Evolutionary conservation across 2,888 invertebrate species (phyloP), one percentile per base, ranked within the genome.

Genomic region (Hemithea aestivaria): DNA sequence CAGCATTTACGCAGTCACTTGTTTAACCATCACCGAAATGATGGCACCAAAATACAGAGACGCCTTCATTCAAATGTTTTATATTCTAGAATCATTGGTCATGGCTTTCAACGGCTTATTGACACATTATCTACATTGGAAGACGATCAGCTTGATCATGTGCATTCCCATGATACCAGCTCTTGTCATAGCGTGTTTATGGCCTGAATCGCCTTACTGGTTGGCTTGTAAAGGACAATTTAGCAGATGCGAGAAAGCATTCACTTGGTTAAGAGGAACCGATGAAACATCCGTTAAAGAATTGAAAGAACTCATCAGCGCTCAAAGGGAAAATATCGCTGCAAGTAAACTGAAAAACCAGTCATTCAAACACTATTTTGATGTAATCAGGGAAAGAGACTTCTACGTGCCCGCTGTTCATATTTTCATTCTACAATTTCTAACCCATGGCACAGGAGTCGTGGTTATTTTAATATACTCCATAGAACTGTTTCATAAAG

Each of bases 141-240:
- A 6, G n/a, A 22, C 21, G 6, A 30, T 37, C 2, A 31, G 36
- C 21, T 3, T 37, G 8, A 20, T 37, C 7, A 26, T 37, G 30
- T 30, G 11, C 10, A 10, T 21, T 2, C 36, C 36, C 0, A 25
- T 20, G 2, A 12, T 30, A 8, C 7, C 26, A 12, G 25, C 36
- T 20, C 21, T 36, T 16, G 3, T 50, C 1, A 29, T 50, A 10
- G 43, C 10, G 1, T 20, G 29, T 0, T 6, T 31, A 1, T 52
- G 52, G 50, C 54, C 55, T 1, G 55, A 55, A 34, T 54, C 55
- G 8, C 55, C 55, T 0, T 47, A 40, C 2, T 54, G 54, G 54
- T 40, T 54, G 5, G 51, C 51, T 10, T 52, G 35, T 37, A 54
- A 45, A 43, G 47, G 50, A 0, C 36, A 46, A 10, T 48, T 35